Evolutionary conservation across 2,797 vertebrate species (phyloP).

Genomic region (Scolopax bukidnonensis): DNA sequence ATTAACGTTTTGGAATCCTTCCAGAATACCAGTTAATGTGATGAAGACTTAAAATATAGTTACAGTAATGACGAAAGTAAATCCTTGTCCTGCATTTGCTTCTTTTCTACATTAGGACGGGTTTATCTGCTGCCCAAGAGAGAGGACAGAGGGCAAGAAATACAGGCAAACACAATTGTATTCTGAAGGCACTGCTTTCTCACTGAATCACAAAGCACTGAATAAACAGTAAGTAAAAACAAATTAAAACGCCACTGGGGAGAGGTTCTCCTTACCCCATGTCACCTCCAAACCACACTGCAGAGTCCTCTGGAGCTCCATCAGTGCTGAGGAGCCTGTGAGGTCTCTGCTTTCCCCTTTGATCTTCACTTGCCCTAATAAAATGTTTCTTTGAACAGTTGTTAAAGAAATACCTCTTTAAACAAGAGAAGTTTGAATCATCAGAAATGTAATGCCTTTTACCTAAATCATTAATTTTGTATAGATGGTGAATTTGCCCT

Average conservation of each 20-base stretch:
- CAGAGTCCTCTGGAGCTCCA: not conserved
- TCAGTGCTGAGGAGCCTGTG: not conserved
- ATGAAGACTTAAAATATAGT: not conserved
- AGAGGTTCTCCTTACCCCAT: not conserved
- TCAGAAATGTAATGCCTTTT: not conserved
- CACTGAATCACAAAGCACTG: not conserved
- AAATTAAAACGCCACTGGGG: not conserved
- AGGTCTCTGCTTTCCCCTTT: not conserved
- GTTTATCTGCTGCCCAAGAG: not conserved
- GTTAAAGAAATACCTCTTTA: not conserved
- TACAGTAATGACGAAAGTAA: not conserved
- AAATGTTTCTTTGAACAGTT: not conserved
- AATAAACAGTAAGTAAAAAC: not conserved
- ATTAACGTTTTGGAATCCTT: not conserved
- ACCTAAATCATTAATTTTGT: not conserved
- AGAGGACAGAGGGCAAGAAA: not conserved
- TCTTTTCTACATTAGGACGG: not conserved
- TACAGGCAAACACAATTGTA: fast-evolving
- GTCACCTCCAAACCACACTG: not conserved
- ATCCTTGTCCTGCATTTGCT: not conserved
- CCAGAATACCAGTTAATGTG: not conserved
- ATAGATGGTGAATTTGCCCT: not conserved
- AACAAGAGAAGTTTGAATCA: not conserved
- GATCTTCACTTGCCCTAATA: not conserved
- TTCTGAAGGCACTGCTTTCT: not conserved